phyloP scores from a whole-genome alignment of 1,140 invertebrate genomes.

The Drosophila erecta region DNA sequence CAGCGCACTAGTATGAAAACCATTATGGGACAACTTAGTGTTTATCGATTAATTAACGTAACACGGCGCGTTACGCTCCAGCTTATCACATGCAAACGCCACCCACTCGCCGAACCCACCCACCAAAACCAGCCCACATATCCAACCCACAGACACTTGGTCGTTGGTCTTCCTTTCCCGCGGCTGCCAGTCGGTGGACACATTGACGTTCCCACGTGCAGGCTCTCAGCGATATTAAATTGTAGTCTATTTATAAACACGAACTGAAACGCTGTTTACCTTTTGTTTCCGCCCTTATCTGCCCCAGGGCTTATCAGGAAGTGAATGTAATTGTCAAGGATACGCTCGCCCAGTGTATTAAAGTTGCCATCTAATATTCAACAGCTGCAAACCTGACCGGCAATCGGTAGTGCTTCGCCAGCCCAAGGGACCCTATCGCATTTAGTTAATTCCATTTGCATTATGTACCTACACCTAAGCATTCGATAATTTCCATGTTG shows the following conservation, averaged over 20 bases:
- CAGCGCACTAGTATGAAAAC: conserved; percentile 42
- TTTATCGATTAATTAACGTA: conserved; percentile 82
- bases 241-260: conserved; percentile 71
- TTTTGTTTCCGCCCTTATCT: conserved; percentile 37
- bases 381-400: conserved; percentile 25
- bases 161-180: conserved; percentile 28
- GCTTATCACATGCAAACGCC: conserved; percentile 60
- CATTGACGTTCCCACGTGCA: conserved; percentile 76
- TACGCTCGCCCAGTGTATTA: conserved; percentile 50
- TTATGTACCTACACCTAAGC: conserved; percentile 44
- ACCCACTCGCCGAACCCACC: conserved; percentile 20
- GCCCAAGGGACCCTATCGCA: conserved; percentile 17
- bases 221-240: conserved; percentile 79
- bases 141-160: conserved; percentile 31
- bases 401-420: conserved; percentile 10
- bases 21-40: conserved; percentile 26
- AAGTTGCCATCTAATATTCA: conserved; percentile 56
- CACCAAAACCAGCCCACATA: conserved; percentile 18
- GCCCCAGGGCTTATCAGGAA: conserved; percentile 52
- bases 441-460: conserved; percentile 69
- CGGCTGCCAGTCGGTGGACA: conserved; percentile 25
- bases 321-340: conserved; percentile 66
- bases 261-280: conserved; percentile 46
- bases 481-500: conserved; percentile 62
- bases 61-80: conserved; percentile 70